Evolutionary conservation across 2,797 vertebrate genomes (phyloP).

Genomic region (Rhinoraja longicauda): DNA sequence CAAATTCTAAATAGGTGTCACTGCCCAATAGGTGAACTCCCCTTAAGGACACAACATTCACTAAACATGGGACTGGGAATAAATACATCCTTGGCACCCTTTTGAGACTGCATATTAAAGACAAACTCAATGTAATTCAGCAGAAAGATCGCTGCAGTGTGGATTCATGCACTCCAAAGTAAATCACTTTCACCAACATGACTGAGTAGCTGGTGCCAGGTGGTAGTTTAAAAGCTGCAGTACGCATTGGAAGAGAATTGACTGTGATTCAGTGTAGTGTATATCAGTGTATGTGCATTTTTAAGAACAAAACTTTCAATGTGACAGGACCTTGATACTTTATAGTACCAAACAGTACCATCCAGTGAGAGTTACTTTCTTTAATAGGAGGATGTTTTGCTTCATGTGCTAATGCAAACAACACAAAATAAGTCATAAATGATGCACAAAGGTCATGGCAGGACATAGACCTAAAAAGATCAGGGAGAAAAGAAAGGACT

Average conservation of each 20-base stretch:
- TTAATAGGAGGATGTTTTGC: no score
- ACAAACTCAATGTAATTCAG: neutral
- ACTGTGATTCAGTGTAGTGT: no score
- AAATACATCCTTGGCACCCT: neutral
- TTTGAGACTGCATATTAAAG: neutral
- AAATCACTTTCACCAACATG: neutral
- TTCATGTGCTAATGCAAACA: no score
- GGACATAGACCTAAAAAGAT: no score
- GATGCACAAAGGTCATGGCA: neutral
- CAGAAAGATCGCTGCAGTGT: neutral
- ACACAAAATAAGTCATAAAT: no score
- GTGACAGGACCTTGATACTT: no score
- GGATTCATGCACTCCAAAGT: neutral
- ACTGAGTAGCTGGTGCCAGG: neutral
- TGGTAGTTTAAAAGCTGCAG: neutral
- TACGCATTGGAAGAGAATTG: neutral
- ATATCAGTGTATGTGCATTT: no score
- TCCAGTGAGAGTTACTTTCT: no score
- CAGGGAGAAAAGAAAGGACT: neutral
- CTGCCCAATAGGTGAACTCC: neutral
- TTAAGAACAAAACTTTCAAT: no score
- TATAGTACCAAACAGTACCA: no score
- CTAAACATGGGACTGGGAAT: neutral
- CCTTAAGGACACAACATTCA: neutral
- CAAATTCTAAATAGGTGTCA: neutral